Percentiles rank a stretch among this genome's conserved stretches.
phyloP scores from a whole-genome alignment of 1,140 invertebrate genomes.

The Ylistrum balloti region DNA sequence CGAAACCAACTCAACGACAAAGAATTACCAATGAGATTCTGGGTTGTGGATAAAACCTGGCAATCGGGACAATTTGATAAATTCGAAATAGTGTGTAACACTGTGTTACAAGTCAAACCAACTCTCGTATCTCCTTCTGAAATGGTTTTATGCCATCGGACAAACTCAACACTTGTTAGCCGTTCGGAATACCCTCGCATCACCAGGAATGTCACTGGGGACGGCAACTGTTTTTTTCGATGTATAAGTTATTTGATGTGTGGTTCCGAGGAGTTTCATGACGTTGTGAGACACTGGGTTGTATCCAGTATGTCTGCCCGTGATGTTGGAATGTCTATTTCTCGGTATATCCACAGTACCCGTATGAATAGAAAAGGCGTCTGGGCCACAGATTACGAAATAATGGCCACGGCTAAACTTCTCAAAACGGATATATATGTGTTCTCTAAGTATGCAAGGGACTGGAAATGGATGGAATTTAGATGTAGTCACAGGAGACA shows the following conservation, averaged over 20 bases:
- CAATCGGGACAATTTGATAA: background rate
- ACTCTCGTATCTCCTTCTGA: background rate
- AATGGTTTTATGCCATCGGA: background rate
- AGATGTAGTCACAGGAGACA: background rate
- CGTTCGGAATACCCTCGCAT: background rate
- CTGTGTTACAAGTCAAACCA: background rate
- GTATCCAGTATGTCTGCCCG: background rate
- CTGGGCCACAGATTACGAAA: background rate
- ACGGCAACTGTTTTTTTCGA: slow-evolving; percentile 31
- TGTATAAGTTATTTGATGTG: slow-evolving; percentile 1
- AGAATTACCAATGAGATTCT: background rate
- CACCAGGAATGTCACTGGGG: background rate
- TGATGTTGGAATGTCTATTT: background rate
- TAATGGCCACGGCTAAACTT: background rate
- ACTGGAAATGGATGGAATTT: slow-evolving; percentile 28
- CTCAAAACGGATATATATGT: background rate
- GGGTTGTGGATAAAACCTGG: background rate
- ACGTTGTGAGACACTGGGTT: background rate
- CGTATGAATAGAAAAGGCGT: background rate
- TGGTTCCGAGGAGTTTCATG: background rate
- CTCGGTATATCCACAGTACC: background rate
- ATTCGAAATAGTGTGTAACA: background rate
- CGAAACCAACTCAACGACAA: background rate
- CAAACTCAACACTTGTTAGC: background rate
- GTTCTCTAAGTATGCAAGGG: background rate